These are phyloP conservation scores for Scomber colias DNA, from an alignment of 2,113 vertebrate genomes.

Conservation along the genomic window DNA sequence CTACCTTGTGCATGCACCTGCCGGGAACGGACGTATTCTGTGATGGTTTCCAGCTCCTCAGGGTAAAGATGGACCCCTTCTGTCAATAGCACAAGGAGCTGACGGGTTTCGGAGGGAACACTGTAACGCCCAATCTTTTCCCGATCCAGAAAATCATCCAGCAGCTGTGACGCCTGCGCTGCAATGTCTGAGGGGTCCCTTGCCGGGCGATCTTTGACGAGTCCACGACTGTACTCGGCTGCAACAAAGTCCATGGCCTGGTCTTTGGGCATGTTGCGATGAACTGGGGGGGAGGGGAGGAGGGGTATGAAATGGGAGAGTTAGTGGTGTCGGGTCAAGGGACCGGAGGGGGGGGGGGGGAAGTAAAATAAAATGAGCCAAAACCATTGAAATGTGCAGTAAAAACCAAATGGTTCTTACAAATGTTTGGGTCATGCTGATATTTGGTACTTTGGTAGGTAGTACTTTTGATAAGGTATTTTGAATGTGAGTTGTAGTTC, in stretches of 20 bases:
- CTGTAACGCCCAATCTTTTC: constrained; percentile 76
- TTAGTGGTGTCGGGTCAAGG: constrained; percentile 36
- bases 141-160: constrained; percentile 81
- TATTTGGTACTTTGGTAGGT: background rate
- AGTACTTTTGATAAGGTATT: background rate
- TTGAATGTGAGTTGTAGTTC: background rate
- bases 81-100: constrained; percentile 82
- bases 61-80: constrained; percentile 81
- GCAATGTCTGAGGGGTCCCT: constrained; percentile 80
- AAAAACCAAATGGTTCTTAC: background rate
- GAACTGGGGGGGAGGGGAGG: constrained; percentile 69
- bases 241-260: constrained; percentile 83
- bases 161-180: constrained; percentile 81
- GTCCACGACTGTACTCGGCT: constrained; percentile 79
- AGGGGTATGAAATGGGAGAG: constrained; percentile 42
- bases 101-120: constrained; percentile 76
- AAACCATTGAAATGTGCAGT: background rate
- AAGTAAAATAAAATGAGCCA: constrained; percentile 5
- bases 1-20: constrained; percentile 83
- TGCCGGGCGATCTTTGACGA: constrained; percentile 66
- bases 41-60: constrained; percentile 80
- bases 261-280: constrained; percentile 86
- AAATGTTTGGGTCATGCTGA: background rate
- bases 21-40: constrained; percentile 76
- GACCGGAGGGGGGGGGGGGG: background rate